Conservation (phyloP, 2,888 invertebrate genomes). For the Eristalis intricaria region DNA sequence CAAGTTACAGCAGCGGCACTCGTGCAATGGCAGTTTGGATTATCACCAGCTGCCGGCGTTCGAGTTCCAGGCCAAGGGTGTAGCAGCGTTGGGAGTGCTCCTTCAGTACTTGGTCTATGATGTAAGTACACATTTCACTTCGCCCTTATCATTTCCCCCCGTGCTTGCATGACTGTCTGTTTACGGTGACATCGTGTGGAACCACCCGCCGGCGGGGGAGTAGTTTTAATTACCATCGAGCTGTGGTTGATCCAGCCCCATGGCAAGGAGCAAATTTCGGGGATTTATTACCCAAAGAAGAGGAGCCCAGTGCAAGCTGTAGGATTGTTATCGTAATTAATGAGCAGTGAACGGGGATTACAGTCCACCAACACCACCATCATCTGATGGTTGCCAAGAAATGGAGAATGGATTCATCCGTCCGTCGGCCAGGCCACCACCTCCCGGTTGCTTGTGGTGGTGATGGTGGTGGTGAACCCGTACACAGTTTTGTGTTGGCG, state of each 20-base stretch:
- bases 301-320: conserved; percentile 17
- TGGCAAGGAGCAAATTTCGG: conserved; percentile 50
- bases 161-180: not conserved
- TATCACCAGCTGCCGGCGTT: conserved; percentile 73
- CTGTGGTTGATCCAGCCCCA: conserved; percentile 43
- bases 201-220: not conserved
- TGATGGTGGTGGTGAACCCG: not conserved
- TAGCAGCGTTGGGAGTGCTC: conserved; percentile 92
- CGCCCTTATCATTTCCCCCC: not conserved
- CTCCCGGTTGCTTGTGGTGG: not conserved
- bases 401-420: not conserved
- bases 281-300: conserved; percentile 58
- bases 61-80: conserved; percentile 83
- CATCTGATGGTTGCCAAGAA: conserved; percentile 37
- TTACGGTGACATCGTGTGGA: conserved; percentile 4
- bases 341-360: conserved; percentile 46
- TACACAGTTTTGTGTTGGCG: not conserved
- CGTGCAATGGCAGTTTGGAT: conserved; percentile 76
- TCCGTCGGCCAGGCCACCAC: not conserved
- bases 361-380: conserved; percentile 31
- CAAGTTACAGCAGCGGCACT: conserved; percentile 75
- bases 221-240: conserved; percentile 59
- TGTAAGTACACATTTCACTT: conserved; percentile 82
- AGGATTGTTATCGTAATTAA: conserved; percentile 68
- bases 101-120: conserved; percentile 92